Evolutionary conservation across 2,888 invertebrate species (phyloP).

Genomic region (Rotaria sp.): DNA sequence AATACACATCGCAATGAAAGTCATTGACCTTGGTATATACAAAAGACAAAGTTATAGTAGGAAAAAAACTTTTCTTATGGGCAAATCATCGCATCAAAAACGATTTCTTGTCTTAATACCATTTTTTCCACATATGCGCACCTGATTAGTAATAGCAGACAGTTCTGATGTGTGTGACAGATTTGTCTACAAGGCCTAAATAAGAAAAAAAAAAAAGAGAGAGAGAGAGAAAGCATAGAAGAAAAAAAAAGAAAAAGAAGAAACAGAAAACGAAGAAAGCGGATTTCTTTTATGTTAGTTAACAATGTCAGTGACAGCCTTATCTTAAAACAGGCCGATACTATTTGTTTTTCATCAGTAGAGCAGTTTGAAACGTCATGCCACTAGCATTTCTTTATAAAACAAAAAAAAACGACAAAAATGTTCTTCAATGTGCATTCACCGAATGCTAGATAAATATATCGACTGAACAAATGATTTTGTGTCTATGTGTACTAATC

Average conservation of each 20-base stretch:
- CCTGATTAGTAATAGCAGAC: conserved; percentile 14
- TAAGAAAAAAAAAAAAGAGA: background rate
- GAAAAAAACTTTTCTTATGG: background rate
- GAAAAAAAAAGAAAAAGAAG: background rate
- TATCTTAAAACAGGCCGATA: background rate
- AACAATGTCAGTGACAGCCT: conserved; percentile 1
- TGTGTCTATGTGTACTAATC: background rate
- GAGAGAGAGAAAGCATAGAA: background rate
- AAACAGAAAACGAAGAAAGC: background rate
- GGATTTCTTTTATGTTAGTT: conserved; percentile 18
- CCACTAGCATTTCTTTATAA: background rate
- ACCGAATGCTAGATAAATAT: background rate
- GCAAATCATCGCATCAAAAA: background rate
- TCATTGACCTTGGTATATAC: background rate
- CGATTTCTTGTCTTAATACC: background rate
- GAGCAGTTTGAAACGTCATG: background rate
- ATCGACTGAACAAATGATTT: background rate
- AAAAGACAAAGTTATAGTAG: background rate
- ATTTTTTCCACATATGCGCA: background rate
- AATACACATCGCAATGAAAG: background rate
- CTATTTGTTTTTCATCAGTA: conserved; percentile 7
- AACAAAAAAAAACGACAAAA: background rate
- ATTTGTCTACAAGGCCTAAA: background rate
- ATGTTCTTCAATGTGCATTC: background rate
- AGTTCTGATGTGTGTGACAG: background rate